These are phyloP conservation scores for Vireo griseus DNA, from an alignment of 2,797 vertebrate species.

Conservation along the genomic window DNA sequence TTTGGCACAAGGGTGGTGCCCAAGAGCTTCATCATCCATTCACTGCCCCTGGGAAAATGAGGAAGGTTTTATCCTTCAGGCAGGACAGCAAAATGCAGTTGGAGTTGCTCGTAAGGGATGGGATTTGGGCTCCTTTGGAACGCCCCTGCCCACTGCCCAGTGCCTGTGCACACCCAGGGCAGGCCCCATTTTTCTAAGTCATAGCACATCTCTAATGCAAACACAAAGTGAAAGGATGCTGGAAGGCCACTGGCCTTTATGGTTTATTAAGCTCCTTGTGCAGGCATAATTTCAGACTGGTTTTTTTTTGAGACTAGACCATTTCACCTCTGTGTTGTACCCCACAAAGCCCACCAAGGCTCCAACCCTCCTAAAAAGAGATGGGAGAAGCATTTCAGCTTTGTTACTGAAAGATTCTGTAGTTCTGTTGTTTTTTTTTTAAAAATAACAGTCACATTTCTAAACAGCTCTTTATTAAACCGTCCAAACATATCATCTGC, in stretches of 20 bases:
- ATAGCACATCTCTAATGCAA: neutral
- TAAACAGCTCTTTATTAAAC: slow-evolving; percentile 55
- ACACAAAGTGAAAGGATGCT: slow-evolving; percentile 3
- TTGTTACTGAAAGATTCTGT: neutral
- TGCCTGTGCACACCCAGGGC: neutral
- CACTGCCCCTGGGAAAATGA: neutral
- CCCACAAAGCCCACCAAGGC: neutral
- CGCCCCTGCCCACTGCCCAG: neutral
- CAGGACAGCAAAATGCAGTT: neutral
- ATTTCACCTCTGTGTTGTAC: neutral
- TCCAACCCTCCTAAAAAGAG: neutral
- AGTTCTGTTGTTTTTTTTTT: neutral
- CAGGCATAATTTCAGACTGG: neutral
- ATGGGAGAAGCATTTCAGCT: neutral
- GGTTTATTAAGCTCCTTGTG: slow-evolving; percentile 39
- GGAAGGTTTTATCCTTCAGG: neutral
- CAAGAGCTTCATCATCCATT: neutral
- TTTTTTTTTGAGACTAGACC: neutral
- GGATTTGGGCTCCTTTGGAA: neutral
- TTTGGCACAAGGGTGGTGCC: neutral
- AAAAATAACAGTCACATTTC: neutral
- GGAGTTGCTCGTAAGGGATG: rapidly evolving
- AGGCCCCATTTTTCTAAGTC: neutral
- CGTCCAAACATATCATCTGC: slow-evolving; percentile 23
- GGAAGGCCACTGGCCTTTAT: slow-evolving; percentile 35